phyloP scores from a whole-genome alignment of 2,888 invertebrate species.

The Tenthredo distinguenda region DNA sequence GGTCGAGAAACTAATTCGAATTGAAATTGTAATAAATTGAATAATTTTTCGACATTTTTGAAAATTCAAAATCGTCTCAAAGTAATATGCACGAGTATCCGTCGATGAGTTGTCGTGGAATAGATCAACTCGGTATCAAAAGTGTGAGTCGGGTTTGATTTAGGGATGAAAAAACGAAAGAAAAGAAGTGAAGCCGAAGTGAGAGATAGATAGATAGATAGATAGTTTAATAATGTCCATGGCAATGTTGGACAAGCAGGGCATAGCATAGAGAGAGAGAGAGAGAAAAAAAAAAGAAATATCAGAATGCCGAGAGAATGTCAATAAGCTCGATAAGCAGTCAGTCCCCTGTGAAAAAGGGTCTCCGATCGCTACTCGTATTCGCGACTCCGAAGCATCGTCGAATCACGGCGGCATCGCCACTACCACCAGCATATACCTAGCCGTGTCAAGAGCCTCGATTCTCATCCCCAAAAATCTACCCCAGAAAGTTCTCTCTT shows the following conservation, averaged over 20 bases:
- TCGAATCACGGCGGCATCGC: slow-evolving; percentile 55
- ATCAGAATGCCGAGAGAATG: slow-evolving; percentile 42
- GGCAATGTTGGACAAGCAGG: no score
- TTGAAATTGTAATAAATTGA: not conserved
- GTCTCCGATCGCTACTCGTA: not conserved
- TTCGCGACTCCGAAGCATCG: slow-evolving; percentile 38
- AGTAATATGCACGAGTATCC: not conserved
- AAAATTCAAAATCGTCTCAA: no score
- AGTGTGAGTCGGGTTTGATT: slow-evolving; percentile 11
- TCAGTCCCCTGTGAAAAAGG: slow-evolving; percentile 41
- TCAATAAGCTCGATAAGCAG: slow-evolving; percentile 47
- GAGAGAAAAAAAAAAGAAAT: not conserved
- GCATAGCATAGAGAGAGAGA: not conserved
- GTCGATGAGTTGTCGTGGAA: not conserved
- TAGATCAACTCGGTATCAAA: slow-evolving; percentile 4
- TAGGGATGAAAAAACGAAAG: not conserved
- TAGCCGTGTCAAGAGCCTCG: slow-evolving; percentile 59
- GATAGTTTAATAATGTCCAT: no score
- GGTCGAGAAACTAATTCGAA: not conserved
- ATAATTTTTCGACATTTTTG: no score
- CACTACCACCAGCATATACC: not conserved
- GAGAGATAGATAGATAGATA: no score
- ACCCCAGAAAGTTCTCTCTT: slow-evolving; percentile 63
- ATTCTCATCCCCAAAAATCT: slow-evolving; percentile 65
- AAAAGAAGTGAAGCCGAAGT: not conserved